Evolutionary conservation across 2,888 invertebrate genomes (phyloP).

Genomic region (Brassicogethes aeneus): DNA sequence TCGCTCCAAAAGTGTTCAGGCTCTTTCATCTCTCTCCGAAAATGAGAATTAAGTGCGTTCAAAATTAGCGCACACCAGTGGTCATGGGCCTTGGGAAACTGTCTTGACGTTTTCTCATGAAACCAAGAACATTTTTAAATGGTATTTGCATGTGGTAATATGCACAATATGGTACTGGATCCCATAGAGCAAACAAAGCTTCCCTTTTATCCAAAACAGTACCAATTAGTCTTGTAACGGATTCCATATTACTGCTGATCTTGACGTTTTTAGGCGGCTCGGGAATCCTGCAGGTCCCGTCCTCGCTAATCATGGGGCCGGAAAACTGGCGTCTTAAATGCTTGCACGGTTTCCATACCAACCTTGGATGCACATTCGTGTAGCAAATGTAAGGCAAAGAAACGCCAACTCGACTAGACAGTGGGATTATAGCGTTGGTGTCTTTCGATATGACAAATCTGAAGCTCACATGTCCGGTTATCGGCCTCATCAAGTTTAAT

Average conservation of each 20-base stretch:
- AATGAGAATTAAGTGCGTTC: slow-evolving; percentile 12
- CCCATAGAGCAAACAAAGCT: slow-evolving; percentile 75
- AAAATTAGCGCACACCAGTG: slow-evolving; percentile 33
- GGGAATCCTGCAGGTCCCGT: slow-evolving; percentile 50
- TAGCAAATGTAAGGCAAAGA: slow-evolving; percentile 75
- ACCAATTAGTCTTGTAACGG: slow-evolving; percentile 53
- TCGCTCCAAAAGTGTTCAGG: slow-evolving; percentile 21
- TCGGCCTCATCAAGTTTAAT: slow-evolving; percentile 53
- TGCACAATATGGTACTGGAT: slow-evolving; percentile 77
- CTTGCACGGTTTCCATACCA: slow-evolving; percentile 55
- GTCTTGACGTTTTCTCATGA: slow-evolving; percentile 43
- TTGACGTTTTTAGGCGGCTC: slow-evolving; percentile 47
- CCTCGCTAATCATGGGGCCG: slow-evolving; percentile 42
- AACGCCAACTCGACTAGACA: slow-evolving; percentile 69
- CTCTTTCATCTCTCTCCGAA: slow-evolving; percentile 36
- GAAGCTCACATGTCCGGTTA: slow-evolving; percentile 74
- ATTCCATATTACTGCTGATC: slow-evolving; percentile 41
- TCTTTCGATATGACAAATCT: slow-evolving; percentile 59
- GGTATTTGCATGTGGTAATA: slow-evolving; percentile 76
- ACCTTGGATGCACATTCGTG: slow-evolving; percentile 55
- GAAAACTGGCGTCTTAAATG: slow-evolving; percentile 51
- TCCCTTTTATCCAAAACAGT: slow-evolving; percentile 70
- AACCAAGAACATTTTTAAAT: slow-evolving; percentile 49
- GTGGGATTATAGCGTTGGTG: slow-evolving; percentile 46
- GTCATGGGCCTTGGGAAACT: slow-evolving; percentile 37